A percentile compares a stretch with the other conserved stretches of the same genome.
Evolutionary conservation across 2,113 vertebrate genomes (phyloP).

Genomic region (Corythaixoides concolor): DNA sequence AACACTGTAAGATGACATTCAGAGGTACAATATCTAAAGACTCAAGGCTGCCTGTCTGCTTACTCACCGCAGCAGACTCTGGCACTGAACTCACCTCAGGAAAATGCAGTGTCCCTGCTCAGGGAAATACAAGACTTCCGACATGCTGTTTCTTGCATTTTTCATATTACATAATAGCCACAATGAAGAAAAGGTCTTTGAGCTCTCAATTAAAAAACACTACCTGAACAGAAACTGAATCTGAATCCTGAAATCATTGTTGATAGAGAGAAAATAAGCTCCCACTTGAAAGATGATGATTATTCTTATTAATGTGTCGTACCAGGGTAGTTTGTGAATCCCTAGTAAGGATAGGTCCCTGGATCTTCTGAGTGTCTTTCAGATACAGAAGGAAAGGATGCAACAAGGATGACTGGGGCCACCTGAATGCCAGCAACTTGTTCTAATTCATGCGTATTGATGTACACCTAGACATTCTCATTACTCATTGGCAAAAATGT

Average conservation of each 20-base stretch:
- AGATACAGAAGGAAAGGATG: background rate
- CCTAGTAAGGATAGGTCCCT: background rate
- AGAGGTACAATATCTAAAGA: background rate
- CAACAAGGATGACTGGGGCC: background rate
- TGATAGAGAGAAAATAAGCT: background rate
- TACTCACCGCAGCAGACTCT: background rate
- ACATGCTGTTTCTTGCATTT: background rate
- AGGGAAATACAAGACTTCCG: background rate
- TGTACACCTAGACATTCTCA: background rate
- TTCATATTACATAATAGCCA: accelerated
- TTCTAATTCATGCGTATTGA: background rate
- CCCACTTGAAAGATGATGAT: background rate
- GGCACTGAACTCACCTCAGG: background rate
- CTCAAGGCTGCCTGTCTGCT: background rate
- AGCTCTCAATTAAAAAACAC: background rate
- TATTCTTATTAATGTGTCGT: background rate
- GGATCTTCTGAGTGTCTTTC: background rate
- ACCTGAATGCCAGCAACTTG: background rate
- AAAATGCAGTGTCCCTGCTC: background rate
- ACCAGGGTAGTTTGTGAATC: background rate
- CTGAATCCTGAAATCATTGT: background rate
- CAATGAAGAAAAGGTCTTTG: background rate
- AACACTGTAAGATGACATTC: background rate
- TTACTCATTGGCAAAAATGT: background rate
- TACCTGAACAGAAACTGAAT: background rate